phyloP scores from a whole-genome alignment of 2,113 vertebrate species.

The Myotis yumanensis region DNA sequence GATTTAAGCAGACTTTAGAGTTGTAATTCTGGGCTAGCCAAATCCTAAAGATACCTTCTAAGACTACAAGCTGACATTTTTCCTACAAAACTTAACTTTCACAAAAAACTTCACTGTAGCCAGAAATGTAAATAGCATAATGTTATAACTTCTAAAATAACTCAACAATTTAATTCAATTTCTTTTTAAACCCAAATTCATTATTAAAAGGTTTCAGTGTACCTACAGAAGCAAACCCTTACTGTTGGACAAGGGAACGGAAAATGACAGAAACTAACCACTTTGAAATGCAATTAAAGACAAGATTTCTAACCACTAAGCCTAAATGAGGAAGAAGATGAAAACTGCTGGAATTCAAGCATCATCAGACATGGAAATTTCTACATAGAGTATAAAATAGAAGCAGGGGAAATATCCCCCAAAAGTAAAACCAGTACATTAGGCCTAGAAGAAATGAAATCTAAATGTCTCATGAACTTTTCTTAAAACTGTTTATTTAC shows the following conservation, averaged over 20 bases:
- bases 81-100: conserved; percentile 50
- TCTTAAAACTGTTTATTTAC: neutral
- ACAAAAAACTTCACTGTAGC: conserved; percentile 26
- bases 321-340: conserved; percentile 60
- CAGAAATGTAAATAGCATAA: conserved; percentile 60
- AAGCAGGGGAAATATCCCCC: neutral
- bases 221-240: conserved; percentile 53
- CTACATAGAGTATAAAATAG: neutral
- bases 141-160: conserved; percentile 62
- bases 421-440: neutral
- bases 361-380: conserved; percentile 57
- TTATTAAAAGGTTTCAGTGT: conserved; percentile 54
- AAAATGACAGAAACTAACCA: conserved; percentile 61
- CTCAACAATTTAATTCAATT: conserved; percentile 59
- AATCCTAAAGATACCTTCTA: conserved; percentile 24
- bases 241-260: conserved; percentile 17
- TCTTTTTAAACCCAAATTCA: conserved; percentile 55
- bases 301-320: conserved; percentile 61
- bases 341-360: conserved; percentile 25
- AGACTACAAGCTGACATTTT: conserved; percentile 30
- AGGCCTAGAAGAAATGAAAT: conserved; percentile 17
- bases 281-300: conserved; percentile 66
- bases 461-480: neutral
- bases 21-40: neutral
- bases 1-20: conserved; percentile 27